Evolutionary conservation across 2,113 vertebrate genomes (phyloP).

Genomic region (Pheucticus melanocephalus): DNA sequence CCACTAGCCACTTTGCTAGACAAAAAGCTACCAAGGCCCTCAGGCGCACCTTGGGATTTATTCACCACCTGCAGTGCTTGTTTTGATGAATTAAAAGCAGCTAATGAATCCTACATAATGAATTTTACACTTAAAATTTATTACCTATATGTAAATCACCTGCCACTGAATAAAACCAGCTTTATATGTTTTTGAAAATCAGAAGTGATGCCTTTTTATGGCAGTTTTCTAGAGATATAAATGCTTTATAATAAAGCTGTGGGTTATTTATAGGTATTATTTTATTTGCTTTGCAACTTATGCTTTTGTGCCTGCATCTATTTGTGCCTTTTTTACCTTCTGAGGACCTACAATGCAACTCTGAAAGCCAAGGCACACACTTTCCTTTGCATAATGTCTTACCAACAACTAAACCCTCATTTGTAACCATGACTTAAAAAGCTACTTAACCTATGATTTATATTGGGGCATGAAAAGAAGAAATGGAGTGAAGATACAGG

Average conservation of each 20-base stretch:
- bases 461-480: background rate
- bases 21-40: background rate
- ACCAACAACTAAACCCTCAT: background rate
- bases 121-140: background rate
- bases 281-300: background rate
- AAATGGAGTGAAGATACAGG: background rate
- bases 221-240: background rate
- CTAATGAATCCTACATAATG: background rate
- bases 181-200: background rate
- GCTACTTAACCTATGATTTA: background rate
- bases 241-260: background rate
- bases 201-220: background rate
- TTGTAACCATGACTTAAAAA: background rate
- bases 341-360: background rate
- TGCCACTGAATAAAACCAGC: background rate
- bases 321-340: background rate
- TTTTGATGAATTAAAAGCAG: background rate
- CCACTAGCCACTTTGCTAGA: background rate
- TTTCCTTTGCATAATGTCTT: background rate
- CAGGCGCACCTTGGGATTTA: background rate
- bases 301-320: background rate
- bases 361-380: background rate
- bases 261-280: background rate
- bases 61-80: accelerated
- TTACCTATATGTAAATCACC: background rate